These are phyloP conservation scores for Hemibagrus guttatus DNA, from an alignment of 2,797 vertebrate genomes.

Conservation along the genomic window DNA sequence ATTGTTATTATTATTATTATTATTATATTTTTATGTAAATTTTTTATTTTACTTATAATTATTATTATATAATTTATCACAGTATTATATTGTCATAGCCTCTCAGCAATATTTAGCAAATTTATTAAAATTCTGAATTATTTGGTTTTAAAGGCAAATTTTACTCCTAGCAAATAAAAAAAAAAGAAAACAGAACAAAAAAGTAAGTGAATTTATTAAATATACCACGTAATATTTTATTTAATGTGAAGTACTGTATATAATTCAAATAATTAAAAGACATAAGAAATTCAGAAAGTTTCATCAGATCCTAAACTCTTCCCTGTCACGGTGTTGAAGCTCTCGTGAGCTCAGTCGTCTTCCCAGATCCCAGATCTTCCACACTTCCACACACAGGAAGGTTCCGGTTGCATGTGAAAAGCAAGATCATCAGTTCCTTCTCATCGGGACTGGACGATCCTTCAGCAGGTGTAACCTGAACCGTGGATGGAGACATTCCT, in stretches of 20 bases:
- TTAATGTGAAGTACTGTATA: not conserved
- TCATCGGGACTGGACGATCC: constrained; percentile 58
- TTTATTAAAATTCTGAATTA: not conserved
- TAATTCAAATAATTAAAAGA: not conserved
- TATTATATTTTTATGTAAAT: too few species aligned
- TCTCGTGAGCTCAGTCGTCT: not conserved
- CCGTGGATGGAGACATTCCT: constrained; percentile 30
- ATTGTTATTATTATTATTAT: too few species aligned
- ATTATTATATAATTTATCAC: not conserved
- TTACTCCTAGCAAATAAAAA: not conserved
- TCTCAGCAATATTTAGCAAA: not conserved
- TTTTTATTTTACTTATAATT: too few species aligned
- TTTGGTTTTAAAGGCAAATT: not conserved
- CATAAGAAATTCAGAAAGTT: not conserved
- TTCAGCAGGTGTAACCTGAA: constrained; percentile 60
- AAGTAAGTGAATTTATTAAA: not conserved
- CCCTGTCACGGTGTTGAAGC: not conserved
- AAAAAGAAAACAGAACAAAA: not conserved
- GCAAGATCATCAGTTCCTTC: constrained; percentile 72
- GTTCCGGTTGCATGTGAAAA: constrained; percentile 69
- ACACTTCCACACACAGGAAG: constrained; percentile 47
- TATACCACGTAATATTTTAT: not conserved
- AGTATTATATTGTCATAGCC: not conserved
- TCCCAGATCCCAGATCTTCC: not conserved
- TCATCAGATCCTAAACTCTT: not conserved